phyloP scores from a whole-genome alignment of 2,888 invertebrate genomes.

The Epirrhoe tristata region DNA sequence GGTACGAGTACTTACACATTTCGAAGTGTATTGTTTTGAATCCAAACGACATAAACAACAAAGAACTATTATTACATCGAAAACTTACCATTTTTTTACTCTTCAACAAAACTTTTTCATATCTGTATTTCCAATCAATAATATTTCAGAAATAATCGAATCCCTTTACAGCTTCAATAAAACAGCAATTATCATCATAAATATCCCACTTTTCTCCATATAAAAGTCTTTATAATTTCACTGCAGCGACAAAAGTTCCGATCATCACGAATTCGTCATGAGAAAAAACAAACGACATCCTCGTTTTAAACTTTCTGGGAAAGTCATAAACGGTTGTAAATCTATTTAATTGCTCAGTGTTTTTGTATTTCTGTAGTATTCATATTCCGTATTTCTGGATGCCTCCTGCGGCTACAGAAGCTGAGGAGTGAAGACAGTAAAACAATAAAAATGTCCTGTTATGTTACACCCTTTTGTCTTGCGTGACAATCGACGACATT shows the following conservation, averaged over 20 bases:
- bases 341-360: constrained; percentile 77
- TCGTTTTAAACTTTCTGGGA: constrained; percentile 66
- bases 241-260: constrained; percentile 49
- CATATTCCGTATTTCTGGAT: constrained; percentile 69
- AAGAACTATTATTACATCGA: too few species aligned
- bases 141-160: constrained; percentile 26
- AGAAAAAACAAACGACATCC: constrained; percentile 53
- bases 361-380: constrained; percentile 63
- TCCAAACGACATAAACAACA: too few species aligned
- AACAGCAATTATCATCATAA: constrained; percentile 42
- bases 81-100: neutral
- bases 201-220: constrained; percentile 43
- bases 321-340: constrained; percentile 74
- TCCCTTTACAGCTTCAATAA: constrained; percentile 37
- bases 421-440: constrained; percentile 61
- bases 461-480: constrained; percentile 69
- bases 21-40: too few species aligned
- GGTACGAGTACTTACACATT: too few species aligned
- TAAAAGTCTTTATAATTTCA: constrained; percentile 44
- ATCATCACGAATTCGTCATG: constrained; percentile 61
- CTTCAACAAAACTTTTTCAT: constrained; percentile 1
- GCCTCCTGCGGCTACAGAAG: constrained; percentile 81
- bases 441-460: constrained; percentile 78
- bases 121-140: constrained; percentile 28
- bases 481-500: constrained; percentile 67